These are phyloP conservation scores for Chrysina gloriosa DNA, from an alignment of 2,888 invertebrate genomes.

Conservation along the genomic window DNA sequence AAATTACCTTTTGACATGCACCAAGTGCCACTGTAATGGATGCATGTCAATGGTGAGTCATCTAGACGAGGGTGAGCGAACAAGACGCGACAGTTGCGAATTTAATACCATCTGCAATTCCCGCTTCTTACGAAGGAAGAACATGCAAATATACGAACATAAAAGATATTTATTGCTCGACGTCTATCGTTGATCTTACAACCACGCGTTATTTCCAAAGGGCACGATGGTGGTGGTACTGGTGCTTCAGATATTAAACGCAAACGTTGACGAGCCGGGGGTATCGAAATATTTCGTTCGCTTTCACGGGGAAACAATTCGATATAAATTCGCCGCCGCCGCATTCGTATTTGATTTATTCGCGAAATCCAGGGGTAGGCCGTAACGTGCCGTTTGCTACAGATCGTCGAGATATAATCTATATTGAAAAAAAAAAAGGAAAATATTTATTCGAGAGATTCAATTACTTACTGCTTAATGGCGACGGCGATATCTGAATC, in stretches of 20 bases:
- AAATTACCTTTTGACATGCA: slow-evolving; percentile 21
- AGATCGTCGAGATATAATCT: slow-evolving; percentile 9
- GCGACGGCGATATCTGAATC: background rate
- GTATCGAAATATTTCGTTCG: background rate
- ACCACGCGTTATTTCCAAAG: background rate
- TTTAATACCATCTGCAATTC: slow-evolving; percentile 11
- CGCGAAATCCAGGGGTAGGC: background rate
- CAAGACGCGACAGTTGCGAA: background rate
- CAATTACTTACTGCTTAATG: slow-evolving; percentile 21
- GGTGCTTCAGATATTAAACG: slow-evolving; percentile 1
- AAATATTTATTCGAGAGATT: slow-evolving; percentile 24
- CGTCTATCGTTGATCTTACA: background rate
- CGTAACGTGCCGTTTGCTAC: background rate
- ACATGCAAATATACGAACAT: background rate
- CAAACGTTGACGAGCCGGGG: background rate
- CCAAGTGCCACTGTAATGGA: too few species aligned
- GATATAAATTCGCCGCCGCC: background rate
- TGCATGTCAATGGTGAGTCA: background rate
- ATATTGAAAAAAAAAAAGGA: background rate
- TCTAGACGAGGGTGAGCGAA: background rate
- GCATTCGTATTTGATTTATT: slow-evolving; percentile 1
- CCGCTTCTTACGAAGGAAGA: background rate
- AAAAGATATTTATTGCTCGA: slow-evolving; percentile 6
- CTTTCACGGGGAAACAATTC: background rate
- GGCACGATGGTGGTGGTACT: too few species aligned